These are phyloP conservation scores for Callorhinus ursinus DNA, from an alignment of 2,113 vertebrate species.

Conservation along the genomic window DNA sequence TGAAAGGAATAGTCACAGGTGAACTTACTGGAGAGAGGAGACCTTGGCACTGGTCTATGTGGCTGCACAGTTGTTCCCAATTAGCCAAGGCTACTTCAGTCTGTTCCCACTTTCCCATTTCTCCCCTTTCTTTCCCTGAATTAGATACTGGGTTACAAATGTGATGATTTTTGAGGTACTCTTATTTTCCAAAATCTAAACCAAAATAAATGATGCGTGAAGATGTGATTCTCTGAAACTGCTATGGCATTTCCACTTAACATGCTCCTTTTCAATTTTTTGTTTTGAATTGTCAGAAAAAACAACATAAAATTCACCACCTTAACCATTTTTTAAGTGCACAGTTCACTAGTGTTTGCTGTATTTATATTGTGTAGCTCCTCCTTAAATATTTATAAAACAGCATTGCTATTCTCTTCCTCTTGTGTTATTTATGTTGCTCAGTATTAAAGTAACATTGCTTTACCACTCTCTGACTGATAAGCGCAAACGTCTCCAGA, in stretches of 20 bases:
- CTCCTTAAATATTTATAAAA: conserved; percentile 29
- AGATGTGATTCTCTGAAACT: conserved; percentile 23
- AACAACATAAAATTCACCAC: neutral
- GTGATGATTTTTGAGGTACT: conserved; percentile 45
- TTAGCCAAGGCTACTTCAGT: neutral
- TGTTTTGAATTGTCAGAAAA: conserved; percentile 5
- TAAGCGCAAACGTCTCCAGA: conserved; percentile 17
- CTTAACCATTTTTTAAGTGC: conserved; percentile 37
- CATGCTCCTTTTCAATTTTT: neutral
- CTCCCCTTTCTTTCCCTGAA: neutral
- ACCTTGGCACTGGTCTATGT: neutral
- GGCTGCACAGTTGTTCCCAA: neutral
- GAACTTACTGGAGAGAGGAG: neutral
- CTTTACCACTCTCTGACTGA: neutral
- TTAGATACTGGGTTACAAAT: neutral
- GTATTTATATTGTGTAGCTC: neutral
- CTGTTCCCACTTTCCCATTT: conserved; percentile 9
- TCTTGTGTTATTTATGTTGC: neutral
- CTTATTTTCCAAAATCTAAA: conserved; percentile 42
- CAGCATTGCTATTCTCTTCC: neutral
- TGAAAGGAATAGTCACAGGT: neutral
- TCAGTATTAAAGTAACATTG: conserved; percentile 12
- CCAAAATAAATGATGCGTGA: conserved; percentile 33
- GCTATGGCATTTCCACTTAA: conserved; percentile 26
- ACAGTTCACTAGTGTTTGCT: neutral